A percentile compares a stretch with the other conserved stretches of the same genome.
These are phyloP conservation scores for Lepidurus arcticus DNA, from an alignment of 1,140 invertebrate species.

Conservation along the genomic window DNA sequence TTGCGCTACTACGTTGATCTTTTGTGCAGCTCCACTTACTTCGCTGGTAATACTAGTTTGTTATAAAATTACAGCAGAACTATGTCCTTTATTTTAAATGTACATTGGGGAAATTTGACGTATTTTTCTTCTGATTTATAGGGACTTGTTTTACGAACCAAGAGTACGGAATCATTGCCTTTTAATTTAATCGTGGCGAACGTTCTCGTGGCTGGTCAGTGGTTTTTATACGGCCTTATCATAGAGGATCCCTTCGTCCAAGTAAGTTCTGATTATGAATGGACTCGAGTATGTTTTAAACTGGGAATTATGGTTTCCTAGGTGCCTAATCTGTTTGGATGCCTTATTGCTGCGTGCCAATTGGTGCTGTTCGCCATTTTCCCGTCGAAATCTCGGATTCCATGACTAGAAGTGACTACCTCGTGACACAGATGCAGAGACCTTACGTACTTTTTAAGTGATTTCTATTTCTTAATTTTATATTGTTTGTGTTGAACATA, in stretches of 20 bases:
- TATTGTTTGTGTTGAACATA: too few species aligned
- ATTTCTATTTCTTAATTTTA: too few species aligned
- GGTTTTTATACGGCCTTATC: constrained; percentile 67
- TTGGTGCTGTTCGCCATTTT: constrained; percentile 33
- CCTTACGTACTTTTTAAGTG: too few species aligned
- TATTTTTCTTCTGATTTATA: constrained; percentile 41
- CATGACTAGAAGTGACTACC: background rate
- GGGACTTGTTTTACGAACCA: constrained; percentile 65
- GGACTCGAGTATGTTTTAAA: background rate
- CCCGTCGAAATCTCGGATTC: constrained; percentile 10
- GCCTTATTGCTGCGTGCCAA: constrained; percentile 33
- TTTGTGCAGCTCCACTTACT: constrained; percentile 70
- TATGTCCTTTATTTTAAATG: background rate
- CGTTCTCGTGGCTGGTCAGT: constrained; percentile 65
- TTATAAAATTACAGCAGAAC: background rate
- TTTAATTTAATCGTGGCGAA: constrained; percentile 69
- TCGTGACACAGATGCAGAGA: too few species aligned
- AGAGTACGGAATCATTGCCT: constrained; percentile 68
- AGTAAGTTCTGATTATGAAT: constrained; percentile 47
- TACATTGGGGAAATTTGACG: background rate
- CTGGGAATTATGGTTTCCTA: background rate
- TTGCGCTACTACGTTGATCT: constrained; percentile 63
- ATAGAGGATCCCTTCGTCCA: constrained; percentile 64
- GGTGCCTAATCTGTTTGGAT: constrained; percentile 34
- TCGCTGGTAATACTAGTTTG: constrained; percentile 51